phyloP scores from a whole-genome alignment of 2,888 invertebrate genomes.

The Nasonovia ribisnigri region DNA sequence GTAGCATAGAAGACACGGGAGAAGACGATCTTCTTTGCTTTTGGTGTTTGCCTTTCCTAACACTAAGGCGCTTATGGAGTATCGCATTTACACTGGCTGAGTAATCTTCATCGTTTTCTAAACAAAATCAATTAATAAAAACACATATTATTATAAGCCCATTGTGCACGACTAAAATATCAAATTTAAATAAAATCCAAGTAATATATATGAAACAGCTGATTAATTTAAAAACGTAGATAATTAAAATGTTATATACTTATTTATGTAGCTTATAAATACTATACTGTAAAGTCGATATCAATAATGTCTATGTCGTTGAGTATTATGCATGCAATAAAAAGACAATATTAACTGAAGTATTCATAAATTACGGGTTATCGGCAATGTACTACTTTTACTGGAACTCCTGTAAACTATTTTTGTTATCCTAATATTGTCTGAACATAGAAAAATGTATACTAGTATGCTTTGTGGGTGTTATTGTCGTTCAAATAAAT shows the following conservation, averaged over 20 bases:
- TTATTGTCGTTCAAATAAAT: background rate
- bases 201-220: background rate
- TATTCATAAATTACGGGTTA: too few relatives aligned
- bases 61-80: slow-evolving; percentile 83
- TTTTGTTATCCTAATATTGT: too few relatives aligned
- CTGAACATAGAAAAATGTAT: too few relatives aligned
- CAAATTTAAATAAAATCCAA: background rate
- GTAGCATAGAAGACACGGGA: slow-evolving; percentile 73
- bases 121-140: background rate
- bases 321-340: background rate
- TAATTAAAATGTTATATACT: too few relatives aligned
- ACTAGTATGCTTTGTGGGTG: background rate
- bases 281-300: background rate
- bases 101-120: slow-evolving; percentile 74
- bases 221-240: background rate
- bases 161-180: background rate
- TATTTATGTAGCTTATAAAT: too few relatives aligned
- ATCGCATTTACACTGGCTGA: slow-evolving; percentile 88
- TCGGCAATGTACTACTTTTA: too few relatives aligned
- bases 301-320: background rate
- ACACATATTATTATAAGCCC: too few relatives aligned
- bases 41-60: slow-evolving; percentile 78
- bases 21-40: slow-evolving; percentile 77
- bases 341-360: too few relatives aligned
- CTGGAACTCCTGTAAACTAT: too few relatives aligned